Percentiles rank a stretch among this genome's conserved stretches.
Evolutionary conservation across 2,797 vertebrate species (phyloP).

Genomic region (Cyclopterus lumpus): DNA sequence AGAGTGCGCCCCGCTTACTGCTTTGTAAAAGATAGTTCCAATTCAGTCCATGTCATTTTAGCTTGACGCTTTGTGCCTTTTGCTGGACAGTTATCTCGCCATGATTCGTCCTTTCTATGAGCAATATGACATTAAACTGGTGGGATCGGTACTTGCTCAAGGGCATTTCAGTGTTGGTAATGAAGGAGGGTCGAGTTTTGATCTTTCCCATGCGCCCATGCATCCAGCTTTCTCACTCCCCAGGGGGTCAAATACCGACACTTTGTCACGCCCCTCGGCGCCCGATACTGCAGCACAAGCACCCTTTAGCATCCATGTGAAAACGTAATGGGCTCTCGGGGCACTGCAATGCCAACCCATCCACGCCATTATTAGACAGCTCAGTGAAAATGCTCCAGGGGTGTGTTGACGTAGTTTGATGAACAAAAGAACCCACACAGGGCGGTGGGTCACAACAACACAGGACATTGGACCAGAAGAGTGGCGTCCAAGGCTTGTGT

Average conservation of each 20-base stretch:
- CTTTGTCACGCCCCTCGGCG: not conserved
- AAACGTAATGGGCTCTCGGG: not conserved
- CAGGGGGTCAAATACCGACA: too few species aligned
- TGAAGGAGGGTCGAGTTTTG: not conserved
- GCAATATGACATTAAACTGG: not conserved
- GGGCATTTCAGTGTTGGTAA: not conserved
- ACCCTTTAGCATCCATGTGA: not conserved
- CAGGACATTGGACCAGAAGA: not conserved
- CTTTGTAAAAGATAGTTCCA: constrained; percentile 14
- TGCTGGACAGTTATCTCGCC: not conserved
- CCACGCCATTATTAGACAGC: not conserved
- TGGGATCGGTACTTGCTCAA: not conserved
- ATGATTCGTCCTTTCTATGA: not conserved
- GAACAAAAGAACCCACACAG: too few species aligned
- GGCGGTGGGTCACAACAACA: not conserved
- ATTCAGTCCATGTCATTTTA: constrained; percentile 13
- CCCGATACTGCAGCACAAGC: too few species aligned
- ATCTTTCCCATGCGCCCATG: not conserved
- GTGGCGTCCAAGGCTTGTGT: not conserved
- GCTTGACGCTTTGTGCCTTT: not conserved
- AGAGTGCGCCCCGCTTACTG: not conserved
- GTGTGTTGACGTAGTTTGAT: not conserved
- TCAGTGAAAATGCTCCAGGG: not conserved
- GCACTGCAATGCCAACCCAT: too few species aligned
- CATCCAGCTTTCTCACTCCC: not conserved